Evolutionary conservation across 2,888 invertebrate species (phyloP).

Genomic region (Rotaria macrura): DNA sequence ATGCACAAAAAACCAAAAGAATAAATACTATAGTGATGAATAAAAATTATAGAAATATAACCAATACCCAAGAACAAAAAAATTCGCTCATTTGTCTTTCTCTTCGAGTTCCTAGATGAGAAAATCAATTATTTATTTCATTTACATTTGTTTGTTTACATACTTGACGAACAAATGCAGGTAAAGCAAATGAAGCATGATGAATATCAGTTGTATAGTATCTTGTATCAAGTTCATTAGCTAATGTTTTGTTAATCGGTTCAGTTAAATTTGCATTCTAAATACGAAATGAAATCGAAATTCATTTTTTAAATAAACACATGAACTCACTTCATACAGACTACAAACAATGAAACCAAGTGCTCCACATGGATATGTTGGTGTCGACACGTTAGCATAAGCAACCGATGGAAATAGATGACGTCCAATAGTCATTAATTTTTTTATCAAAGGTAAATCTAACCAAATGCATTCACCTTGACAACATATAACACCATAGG

Average conservation of each 20-base stretch:
- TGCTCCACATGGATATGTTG: constrained; percentile 90
- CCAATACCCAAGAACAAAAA: no score
- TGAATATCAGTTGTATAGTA: constrained; percentile 81
- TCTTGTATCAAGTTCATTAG: constrained; percentile 63
- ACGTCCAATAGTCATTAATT: constrained; percentile 65
- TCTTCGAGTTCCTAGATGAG: background rate
- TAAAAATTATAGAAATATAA: no score
- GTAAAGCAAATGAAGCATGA: constrained; percentile 70
- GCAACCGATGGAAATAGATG: constrained; percentile 66
- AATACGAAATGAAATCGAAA: background rate
- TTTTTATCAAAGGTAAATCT: constrained; percentile 65
- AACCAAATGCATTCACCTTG: constrained; percentile 67
- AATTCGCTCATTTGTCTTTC: background rate
- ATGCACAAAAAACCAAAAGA: no score
- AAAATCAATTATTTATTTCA: background rate
- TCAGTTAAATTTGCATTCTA: constrained; percentile 45
- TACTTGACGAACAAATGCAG: constrained; percentile 61
- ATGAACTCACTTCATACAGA: constrained; percentile 55
- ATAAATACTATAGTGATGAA: no score
- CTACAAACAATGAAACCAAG: constrained; percentile 87
- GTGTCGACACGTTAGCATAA: constrained; percentile 73
- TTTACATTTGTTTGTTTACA: no score
- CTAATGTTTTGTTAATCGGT: constrained; percentile 59
- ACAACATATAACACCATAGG: constrained; percentile 78
- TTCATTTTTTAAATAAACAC: background rate